Conservation (phyloP, 1,140 invertebrate species). For the Drosophila sucinea region DNA sequence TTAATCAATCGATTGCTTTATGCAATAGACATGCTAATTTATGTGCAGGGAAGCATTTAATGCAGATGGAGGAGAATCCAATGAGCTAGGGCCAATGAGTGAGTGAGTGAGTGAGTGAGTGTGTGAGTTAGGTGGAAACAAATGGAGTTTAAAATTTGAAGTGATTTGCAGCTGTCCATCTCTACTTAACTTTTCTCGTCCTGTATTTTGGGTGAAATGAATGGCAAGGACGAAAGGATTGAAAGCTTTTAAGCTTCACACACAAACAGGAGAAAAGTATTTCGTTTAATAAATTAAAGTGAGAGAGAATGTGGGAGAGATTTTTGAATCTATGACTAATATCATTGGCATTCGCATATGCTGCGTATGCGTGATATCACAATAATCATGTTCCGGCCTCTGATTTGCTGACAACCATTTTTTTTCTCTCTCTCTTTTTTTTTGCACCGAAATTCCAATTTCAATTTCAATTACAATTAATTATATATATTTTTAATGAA, state of each 20-base stretch:
- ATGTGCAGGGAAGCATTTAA: constrained; percentile 17
- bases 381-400: background rate
- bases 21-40: constrained; percentile 30
- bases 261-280: constrained; percentile 1
- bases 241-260: background rate
- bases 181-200: too few relatives aligned
- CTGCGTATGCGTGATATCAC: constrained; percentile 32
- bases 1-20: constrained; percentile 28
- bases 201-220: constrained; percentile 27
- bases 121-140: constrained; percentile 10
- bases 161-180: background rate
- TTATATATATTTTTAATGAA: background rate
- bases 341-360: constrained; percentile 1
- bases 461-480: background rate
- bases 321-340: background rate
- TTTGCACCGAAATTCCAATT: too few relatives aligned
- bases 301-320: background rate
- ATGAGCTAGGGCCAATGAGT: constrained; percentile 18
- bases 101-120: too few relatives aligned
- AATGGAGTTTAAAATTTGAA: constrained; percentile 31
- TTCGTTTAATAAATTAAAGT: background rate
- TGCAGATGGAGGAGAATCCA: constrained; percentile 9
- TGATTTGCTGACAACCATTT: background rate
- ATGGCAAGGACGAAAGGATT: constrained; percentile 16
- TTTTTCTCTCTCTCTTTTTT: too few relatives aligned